Base-by-base conservation (phyloP, 2,113 vertebrate species). In the Poeciliopsis prolifica region DNA sequence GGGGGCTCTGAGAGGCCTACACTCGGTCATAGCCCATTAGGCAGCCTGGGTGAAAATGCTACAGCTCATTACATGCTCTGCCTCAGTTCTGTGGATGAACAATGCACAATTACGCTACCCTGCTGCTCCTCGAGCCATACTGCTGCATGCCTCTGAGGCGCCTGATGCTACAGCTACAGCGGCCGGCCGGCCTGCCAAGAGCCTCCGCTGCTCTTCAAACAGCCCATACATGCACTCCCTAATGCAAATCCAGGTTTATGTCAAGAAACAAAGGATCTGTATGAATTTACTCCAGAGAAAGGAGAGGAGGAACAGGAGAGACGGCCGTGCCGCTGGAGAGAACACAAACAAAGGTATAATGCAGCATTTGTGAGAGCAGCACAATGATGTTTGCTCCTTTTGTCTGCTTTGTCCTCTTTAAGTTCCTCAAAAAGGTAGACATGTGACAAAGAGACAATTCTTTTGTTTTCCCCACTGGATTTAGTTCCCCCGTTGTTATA, bases 31-130 rank as follows among this genome's bases (percentile, higher is more conserved):
- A 94, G 89, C 76, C 93, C 93, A 95, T 95, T 94, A 94, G 89
- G 86, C 91, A 81, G 86, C 90, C 86, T 86, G 86, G 87, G 90
- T 88, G 90, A 87, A 89, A 89, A 89, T 75, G 91, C 93, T 93
- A 88, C 92, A 93, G 92, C 92, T 94, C 92, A 94, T 95, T 94
- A 94, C 93, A 94, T 92, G 93, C 91, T 92, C 89, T 91, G 92
- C 91, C 92, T 94, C 89, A 92, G 93, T 90, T 92, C 88, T 93
- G 90, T 81, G 88, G 93, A 92, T 92, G 91, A 94, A 94, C 93
- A 94, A 94, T 93, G 92, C 91, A 88, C 93, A 93, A 94, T 94
- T 94, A 94, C 79, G 77, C 83, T 79, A 75, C 86, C 91, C 92
- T 85, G 92, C 93, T 90, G 89, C 88, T 92, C 86, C 86, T 85